A percentile compares a stretch with the other conserved stretches of the same genome.
These are phyloP conservation scores for Sinotaia quadrata DNA, from an alignment of 2,888 invertebrate species.

Conservation along the genomic window DNA sequence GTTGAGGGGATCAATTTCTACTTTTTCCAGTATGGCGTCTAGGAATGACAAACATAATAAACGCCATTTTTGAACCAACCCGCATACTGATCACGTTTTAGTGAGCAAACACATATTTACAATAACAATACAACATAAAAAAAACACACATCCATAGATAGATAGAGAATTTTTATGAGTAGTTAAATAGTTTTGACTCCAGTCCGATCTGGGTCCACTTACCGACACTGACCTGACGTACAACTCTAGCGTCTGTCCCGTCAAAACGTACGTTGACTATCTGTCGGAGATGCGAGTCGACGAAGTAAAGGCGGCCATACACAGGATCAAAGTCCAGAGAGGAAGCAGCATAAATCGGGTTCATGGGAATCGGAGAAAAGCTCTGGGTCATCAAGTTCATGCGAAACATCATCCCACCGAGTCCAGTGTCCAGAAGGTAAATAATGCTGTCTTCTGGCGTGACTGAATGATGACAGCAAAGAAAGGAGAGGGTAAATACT, in stretches of 20 bases:
- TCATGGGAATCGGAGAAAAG: conserved; percentile 41
- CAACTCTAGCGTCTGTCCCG: conserved; percentile 39
- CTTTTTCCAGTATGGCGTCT: conserved; percentile 42
- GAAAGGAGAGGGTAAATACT: background rate
- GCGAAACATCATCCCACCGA: conserved; percentile 37
- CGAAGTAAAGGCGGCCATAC: conserved; percentile 41
- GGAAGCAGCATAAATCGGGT: conserved; percentile 34
- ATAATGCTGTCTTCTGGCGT: conserved; percentile 33
- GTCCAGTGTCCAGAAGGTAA: conserved; percentile 35
- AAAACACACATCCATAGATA: too few species aligned
- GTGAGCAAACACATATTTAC: too few species aligned
- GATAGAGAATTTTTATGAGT: too few species aligned
- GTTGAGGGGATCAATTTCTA: conserved; percentile 43
- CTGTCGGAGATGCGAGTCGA: conserved; percentile 35
- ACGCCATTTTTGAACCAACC: too few species aligned
- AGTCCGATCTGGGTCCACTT: background rate
- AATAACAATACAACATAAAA: too few species aligned
- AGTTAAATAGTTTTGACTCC: background rate
- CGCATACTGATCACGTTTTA: too few species aligned
- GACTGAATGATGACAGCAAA: conserved; percentile 12
- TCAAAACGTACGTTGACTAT: conserved; percentile 42
- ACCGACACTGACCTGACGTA: conserved; percentile 39
- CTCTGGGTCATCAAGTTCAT: conserved; percentile 43
- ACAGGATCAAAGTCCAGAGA: conserved; percentile 44
- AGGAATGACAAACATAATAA: too few species aligned